Evolutionary conservation across 1,140 invertebrate species (phyloP).

Genomic region (Ephestia elutella): DNA sequence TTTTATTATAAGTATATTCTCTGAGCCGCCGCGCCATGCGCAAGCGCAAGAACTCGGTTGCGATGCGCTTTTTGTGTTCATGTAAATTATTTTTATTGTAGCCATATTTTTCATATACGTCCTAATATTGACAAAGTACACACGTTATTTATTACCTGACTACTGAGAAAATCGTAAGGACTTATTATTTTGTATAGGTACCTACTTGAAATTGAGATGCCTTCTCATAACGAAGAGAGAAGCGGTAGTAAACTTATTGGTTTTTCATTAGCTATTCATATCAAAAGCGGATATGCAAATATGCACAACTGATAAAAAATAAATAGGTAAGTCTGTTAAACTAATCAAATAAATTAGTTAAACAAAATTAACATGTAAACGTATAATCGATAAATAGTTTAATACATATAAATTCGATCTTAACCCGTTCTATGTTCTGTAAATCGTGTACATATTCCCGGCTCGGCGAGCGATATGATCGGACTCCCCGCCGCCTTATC

Average conservation of each 20-base stretch:
- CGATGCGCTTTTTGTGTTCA: not conserved
- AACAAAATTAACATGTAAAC: too few species aligned
- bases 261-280: too few species aligned
- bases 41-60: not conserved
- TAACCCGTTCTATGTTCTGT: not conserved
- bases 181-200: not conserved
- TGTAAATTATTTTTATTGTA: conserved; percentile 1
- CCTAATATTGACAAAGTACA: not conserved
- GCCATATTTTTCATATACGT: not conserved
- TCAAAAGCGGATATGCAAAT: too few species aligned
- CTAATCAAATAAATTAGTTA: too few species aligned
- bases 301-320: too few species aligned
- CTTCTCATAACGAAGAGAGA: too few species aligned
- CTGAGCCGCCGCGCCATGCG: not conserved
- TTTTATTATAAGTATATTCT: not conserved
- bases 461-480: conserved; percentile 54
- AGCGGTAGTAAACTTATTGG: too few species aligned
- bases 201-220: too few species aligned
- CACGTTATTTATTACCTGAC: not conserved
- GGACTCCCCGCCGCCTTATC: conserved; percentile 68
- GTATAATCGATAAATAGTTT: too few species aligned
- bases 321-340: too few species aligned
- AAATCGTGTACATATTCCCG: conserved; percentile 46
- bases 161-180: not conserved
- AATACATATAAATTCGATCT: not conserved